Percentiles rank a stretch among this genome's conserved stretches.
Evolutionary conservation across 2,888 invertebrate genomes (phyloP).

Genomic region (Congeria kusceri): DNA sequence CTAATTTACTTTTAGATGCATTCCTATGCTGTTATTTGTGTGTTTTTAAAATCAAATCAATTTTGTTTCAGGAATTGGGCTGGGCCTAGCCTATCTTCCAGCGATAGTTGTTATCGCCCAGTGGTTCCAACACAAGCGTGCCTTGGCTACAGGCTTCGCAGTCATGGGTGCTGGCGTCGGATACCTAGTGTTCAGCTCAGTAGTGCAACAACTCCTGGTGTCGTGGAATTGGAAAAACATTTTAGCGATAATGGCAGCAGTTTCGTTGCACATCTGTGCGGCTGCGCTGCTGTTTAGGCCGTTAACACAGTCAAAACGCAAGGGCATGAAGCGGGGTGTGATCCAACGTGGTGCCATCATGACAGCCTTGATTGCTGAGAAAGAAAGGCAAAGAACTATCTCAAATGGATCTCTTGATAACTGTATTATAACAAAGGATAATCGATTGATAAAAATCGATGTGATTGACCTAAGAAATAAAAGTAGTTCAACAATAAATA

Average conservation of each 20-base stretch:
- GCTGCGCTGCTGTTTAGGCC: constrained; percentile 95
- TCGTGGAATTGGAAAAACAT: constrained; percentile 90
- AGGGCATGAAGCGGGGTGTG: constrained; percentile 72
- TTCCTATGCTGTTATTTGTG: no score
- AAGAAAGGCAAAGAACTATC: constrained; percentile 83
- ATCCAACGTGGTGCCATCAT: constrained; percentile 82
- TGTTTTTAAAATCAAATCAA: no score
- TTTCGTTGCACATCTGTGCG: constrained; percentile 91
- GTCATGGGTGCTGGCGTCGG: constrained; percentile 98
- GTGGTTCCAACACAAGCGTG: constrained; percentile 98
- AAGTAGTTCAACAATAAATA: constrained; percentile 75
- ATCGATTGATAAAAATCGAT: constrained; percentile 81
- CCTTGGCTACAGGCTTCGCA: constrained; percentile 97
- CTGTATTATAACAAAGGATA: constrained; percentile 84
- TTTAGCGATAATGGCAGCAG: constrained; percentile 92
- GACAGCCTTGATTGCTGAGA: constrained; percentile 84
- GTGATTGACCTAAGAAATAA: constrained; percentile 74
- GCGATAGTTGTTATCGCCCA: constrained; percentile 97
- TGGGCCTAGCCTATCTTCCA: constrained; percentile 97
- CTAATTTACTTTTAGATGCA: no score
- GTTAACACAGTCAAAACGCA: constrained; percentile 86
- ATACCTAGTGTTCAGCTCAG: constrained; percentile 93
- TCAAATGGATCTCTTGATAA: constrained; percentile 84
- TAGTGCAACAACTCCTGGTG: constrained; percentile 84
- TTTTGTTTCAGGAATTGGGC: constrained; percentile 88